A percentile compares a stretch with the other conserved stretches of the same genome.
phyloP scores from a whole-genome alignment of 2,113 vertebrate genomes.

The Leptocoma aspasia region DNA sequence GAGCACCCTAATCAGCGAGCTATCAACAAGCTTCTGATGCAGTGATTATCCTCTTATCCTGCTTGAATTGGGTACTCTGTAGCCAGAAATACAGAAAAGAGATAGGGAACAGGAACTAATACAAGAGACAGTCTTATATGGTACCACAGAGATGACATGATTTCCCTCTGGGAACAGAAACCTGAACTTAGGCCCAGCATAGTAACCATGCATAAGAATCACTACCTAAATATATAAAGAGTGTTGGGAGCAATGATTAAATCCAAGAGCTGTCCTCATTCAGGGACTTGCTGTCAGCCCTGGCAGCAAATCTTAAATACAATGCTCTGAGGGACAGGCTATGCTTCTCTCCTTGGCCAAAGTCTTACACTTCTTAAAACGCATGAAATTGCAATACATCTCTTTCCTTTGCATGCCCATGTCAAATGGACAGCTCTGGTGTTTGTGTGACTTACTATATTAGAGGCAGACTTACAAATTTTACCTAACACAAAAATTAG shows the following conservation, averaged over 20 bases:
- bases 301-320: background rate
- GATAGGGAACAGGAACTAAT: background rate
- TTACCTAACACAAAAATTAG: background rate
- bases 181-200: background rate
- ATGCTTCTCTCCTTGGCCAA: background rate
- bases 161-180: background rate
- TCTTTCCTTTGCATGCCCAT: background rate
- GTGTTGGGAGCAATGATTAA: background rate
- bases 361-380: background rate
- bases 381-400: background rate
- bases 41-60: background rate
- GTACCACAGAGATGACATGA: background rate
- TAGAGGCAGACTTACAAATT: background rate
- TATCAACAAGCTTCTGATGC: background rate
- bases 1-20: background rate
- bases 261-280: background rate
- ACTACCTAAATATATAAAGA: background rate
- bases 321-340: background rate
- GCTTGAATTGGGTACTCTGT: background rate
- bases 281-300: background rate
- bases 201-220: background rate
- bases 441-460: background rate
- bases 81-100: background rate
- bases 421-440: background rate
- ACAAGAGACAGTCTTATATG: background rate